Percentiles rank a stretch among this genome's conserved stretches.
phyloP scores from a whole-genome alignment of 2,888 invertebrate species.

The Timandra comae region DNA sequence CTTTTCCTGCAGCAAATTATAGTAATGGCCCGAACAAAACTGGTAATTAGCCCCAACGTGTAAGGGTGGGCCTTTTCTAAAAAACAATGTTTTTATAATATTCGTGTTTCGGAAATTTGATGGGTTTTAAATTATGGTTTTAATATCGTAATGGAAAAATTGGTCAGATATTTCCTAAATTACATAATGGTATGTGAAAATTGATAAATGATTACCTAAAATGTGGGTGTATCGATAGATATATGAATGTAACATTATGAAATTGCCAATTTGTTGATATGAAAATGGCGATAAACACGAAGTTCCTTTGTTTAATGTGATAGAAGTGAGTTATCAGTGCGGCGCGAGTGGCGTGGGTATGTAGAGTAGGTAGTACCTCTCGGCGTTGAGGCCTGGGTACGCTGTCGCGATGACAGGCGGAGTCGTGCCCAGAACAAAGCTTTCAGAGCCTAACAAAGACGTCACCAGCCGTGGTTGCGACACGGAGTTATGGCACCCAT shows the following conservation, averaged over 20 bases:
- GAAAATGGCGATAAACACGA: constrained; percentile 1
- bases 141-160: constrained; percentile 41
- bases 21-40: constrained; percentile 66
- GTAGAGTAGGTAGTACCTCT: constrained; percentile 25
- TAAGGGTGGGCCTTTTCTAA: constrained; percentile 45
- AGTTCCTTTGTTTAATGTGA: constrained; percentile 21
- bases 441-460: constrained; percentile 71
- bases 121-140: constrained; percentile 37
- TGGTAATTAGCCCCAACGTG: constrained; percentile 62
- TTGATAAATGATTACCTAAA: constrained; percentile 1
- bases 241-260: not conserved
- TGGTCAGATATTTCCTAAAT: constrained; percentile 9
- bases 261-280: not conserved
- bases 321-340: too few species aligned
- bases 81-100: constrained; percentile 29
- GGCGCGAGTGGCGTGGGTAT: constrained; percentile 32
- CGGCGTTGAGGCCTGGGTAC: constrained; percentile 42
- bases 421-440: constrained; percentile 66
- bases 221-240: not conserved
- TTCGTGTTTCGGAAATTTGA: constrained; percentile 32
- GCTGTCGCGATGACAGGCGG: constrained; percentile 62
- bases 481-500: constrained; percentile 77
- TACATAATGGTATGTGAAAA: not conserved
- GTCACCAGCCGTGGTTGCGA: constrained; percentile 75
- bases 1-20: constrained; percentile 72